These are phyloP conservation scores for Regulus satrapa DNA, from an alignment of 2,113 vertebrate species.

Conservation along the genomic window DNA sequence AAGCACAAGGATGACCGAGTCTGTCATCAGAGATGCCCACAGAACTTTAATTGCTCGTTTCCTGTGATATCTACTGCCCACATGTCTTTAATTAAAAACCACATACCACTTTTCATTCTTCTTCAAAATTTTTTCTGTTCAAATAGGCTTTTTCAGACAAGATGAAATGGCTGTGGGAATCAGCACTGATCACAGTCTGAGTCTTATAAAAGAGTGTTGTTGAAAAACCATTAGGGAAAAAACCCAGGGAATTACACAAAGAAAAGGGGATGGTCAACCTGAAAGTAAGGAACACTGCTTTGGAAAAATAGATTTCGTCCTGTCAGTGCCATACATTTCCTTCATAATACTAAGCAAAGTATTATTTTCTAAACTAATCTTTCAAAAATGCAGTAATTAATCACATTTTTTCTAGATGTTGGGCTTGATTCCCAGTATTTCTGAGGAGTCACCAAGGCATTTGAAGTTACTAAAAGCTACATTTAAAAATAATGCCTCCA, in stretches of 20 bases:
- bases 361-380: not conserved
- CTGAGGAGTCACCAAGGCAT: not conserved
- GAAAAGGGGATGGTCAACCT: not conserved
- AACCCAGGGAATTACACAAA: not conserved
- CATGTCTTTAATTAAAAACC: not conserved
- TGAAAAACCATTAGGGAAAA: not conserved
- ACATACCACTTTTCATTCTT: not conserved
- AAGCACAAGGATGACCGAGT: not conserved
- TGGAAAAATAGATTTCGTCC: not conserved
- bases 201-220: not conserved
- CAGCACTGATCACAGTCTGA: not conserved
- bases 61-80: not conserved
- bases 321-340: not conserved
- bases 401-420: not conserved
- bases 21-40: not conserved
- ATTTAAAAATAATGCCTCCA: not conserved
- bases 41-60: not conserved
- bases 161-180: not conserved
- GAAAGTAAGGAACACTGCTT: not conserved
- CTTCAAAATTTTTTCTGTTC: not conserved
- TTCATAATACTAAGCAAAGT: not conserved
- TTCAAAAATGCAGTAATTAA: not conserved
- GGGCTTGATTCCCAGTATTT: not conserved
- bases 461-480: not conserved
- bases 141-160: not conserved